Base-by-base conservation (phyloP, 2,888 invertebrate species). In the Drosophila prolongata region DNA sequence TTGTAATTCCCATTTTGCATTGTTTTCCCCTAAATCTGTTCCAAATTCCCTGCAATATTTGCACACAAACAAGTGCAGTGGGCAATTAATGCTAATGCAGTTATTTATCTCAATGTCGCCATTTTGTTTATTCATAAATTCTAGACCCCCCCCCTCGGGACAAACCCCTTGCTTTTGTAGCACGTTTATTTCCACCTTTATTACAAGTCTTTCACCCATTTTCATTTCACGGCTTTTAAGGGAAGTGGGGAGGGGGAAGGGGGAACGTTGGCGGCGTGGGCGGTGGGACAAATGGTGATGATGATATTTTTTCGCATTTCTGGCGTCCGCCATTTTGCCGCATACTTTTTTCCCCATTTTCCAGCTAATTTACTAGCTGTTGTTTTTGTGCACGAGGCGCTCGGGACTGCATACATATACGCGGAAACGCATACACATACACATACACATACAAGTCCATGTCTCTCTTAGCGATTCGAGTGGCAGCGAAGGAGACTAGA, bases 331-430 rank as follows among this genome's bases (percentile, higher is more conserved):
- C 89, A 84, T 80, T 88, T 84, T 79, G 87, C 81, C 68, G 79
- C 84, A 67, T 76, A 76, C 75, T 84, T 85, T 82, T 83, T 80
- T 75, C 75, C 77, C 80, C 71, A 85, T 82, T 83, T 86, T 78
- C 76, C 78, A 78, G 88, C 86, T 83, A 83, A 83, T 88, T 83
- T 83, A 83, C 86, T 86, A 72, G 83, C 86, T 64, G 74, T 85
- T 83, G 78, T 83, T 83, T 81, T 87, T 87, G 77, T 75, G 72
- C 58, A 46, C 57, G 44, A 38, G 27, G 47, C 66, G 55, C 54
- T 37, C 37, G 14, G 42, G 64, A 34, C 65, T 76, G 62, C 64
- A 53, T 35, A 44, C 34, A 44, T 16, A 56, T 24, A 43, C 13
- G 50, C 38, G 49, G 42, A 53, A 46, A 65, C 52, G 55, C 35